Evolutionary conservation across 1,140 invertebrate genomes (phyloP), one percentile per base, ranked within the genome.

Genomic region (Mamestra configurata): DNA sequence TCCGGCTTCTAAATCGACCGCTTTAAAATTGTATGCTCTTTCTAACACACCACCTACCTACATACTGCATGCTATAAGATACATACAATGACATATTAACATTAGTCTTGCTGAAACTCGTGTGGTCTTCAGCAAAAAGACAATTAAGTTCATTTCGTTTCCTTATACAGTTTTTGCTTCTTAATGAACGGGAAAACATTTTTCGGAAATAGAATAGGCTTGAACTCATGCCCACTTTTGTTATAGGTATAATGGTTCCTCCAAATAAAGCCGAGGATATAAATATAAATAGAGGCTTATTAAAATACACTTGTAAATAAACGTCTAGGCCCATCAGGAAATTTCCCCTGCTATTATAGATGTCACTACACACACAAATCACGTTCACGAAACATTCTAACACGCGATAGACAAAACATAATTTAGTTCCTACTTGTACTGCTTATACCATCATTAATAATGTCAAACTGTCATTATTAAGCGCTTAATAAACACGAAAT

Each of bases 11-110:
- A 68, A 43, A 68, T 68, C 64, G 64, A 49, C 64, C 64, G 40
- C n/a, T 68, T 49, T 49, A 68, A 68, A 68, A 46, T 68, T 68
- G 20, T 46, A 68, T 68, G 40, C 24, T 68, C 64, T 64, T 64
- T 64, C 35, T 40, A 20, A 35, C 35, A 6, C 18, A 20, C 31
- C 8, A 24, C 53, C 22, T 55, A 55, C 4, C 2, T 27, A 10
- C 13, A 24, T 27, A 13, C 43, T 11, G 22, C 22, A 24, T 24
- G 7, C 11, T 55, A 1, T 55, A 55, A 20, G 8, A 22, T 24
- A 11, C 27, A 31, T 31, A n/a, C 11, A 55, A 18, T 27, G 11
- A 24, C 10, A 11, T 27, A 49, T 13, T 49, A n/a, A 1, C 43
- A 49, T 49, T 15, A 55, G 20, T 55, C 22, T 22, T 55, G 10